A percentile compares a stretch with the other conserved stretches of the same genome.
phyloP scores from a whole-genome alignment of 2,888 invertebrate genomes.

The Cerceris rybyensis region DNA sequence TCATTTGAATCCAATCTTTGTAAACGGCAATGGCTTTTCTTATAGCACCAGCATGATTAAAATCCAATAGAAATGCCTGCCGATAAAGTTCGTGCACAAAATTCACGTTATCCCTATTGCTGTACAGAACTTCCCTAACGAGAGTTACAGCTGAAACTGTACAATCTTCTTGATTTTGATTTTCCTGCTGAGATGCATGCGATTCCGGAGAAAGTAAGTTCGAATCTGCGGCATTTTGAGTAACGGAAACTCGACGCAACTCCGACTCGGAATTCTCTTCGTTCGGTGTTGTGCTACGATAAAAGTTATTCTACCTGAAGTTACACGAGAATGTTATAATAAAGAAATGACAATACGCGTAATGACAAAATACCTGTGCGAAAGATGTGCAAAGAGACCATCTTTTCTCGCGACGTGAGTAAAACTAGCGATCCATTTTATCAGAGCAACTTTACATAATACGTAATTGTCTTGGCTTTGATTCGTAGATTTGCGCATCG shows the following conservation, averaged over 20 bases:
- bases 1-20: conserved; percentile 97
- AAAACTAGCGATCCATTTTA: conserved; percentile 94
- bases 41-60: conserved; percentile 93
- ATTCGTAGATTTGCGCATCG: conserved; percentile 87
- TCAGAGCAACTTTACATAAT: conserved; percentile 91
- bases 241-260: conserved; percentile 80
- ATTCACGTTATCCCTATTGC: conserved; percentile 94
- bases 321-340: not conserved
- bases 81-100: conserved; percentile 97
- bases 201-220: conserved; percentile 75
- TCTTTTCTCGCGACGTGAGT: conserved; percentile 89
- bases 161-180: conserved; percentile 75
- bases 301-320: conserved; percentile 4
- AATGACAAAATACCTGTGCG: conserved; percentile 72
- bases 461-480: conserved; percentile 84
- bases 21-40: conserved; percentile 95
- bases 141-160: conserved; percentile 85
- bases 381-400: conserved; percentile 79
- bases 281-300: conserved; percentile 78
- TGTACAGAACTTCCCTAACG: conserved; percentile 93
- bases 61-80: conserved; percentile 95
- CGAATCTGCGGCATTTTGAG: conserved; percentile 77
- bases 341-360: conserved; percentile 11
- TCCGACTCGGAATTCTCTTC: conserved; percentile 81
- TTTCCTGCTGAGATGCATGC: conserved; percentile 70